A percentile compares a stretch with the other conserved stretches of the same genome.
Conservation (phyloP, 2,888 invertebrate genomes). For the Trimorus sp. region DNA sequence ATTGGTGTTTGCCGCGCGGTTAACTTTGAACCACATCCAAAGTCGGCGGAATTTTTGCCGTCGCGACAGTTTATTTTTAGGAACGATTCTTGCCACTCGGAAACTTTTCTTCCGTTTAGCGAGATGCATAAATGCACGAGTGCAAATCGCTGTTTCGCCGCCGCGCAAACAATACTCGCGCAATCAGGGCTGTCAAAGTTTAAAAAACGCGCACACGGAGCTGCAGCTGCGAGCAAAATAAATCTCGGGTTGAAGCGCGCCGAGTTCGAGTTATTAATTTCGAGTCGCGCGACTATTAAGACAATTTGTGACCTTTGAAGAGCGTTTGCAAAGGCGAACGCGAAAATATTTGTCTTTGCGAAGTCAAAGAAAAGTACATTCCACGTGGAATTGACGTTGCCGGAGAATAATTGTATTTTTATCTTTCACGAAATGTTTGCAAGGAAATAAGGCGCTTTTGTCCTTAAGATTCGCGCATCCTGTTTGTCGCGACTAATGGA, state of each 20-base stretch:
- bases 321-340: too few relatives aligned
- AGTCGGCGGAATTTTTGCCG: conserved; percentile 69
- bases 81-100: conserved; percentile 57
- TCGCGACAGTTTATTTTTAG: conserved; percentile 71
- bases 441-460: too few relatives aligned
- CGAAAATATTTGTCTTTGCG: too few relatives aligned
- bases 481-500: conserved; percentile 1
- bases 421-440: too few relatives aligned
- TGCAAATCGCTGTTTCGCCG: conserved; percentile 31
- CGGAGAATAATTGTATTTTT: too few relatives aligned
- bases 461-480: not conserved
- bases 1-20: not conserved
- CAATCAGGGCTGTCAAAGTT: conserved; percentile 10
- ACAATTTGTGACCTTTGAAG: too few relatives aligned
- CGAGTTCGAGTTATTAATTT: too few relatives aligned
- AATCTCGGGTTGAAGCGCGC: too few relatives aligned
- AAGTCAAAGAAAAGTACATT: too few relatives aligned
- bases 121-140: conserved; percentile 31
- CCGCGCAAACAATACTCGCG: conserved; percentile 8
- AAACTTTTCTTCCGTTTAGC: conserved; percentile 48
- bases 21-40: conserved; percentile 23
- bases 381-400: too few relatives aligned
- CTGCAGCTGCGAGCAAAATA: too few relatives aligned
- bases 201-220: not conserved
- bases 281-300: too few relatives aligned